Evolutionary conservation across 1,140 invertebrate genomes (phyloP).

Genomic region (Ladona fulva): DNA sequence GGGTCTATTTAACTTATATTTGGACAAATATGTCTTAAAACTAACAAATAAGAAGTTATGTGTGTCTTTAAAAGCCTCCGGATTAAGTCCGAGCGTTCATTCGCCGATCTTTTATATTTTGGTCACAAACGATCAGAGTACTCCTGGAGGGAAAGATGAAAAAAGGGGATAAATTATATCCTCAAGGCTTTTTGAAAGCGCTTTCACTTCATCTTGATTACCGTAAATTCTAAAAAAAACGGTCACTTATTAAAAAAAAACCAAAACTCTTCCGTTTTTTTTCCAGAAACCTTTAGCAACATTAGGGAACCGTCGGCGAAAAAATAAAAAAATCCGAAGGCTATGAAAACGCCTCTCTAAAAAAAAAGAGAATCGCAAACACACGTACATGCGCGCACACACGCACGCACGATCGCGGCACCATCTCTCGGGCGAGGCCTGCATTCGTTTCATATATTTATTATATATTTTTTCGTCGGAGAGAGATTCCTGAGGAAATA

Average conservation of each 20-base stretch:
- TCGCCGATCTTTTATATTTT: too few relatives aligned
- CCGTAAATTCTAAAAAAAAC: constrained; percentile 2
- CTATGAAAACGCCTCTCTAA: background rate
- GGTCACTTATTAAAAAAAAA: background rate
- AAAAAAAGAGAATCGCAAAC: background rate
- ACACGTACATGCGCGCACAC: background rate
- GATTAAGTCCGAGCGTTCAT: too few relatives aligned
- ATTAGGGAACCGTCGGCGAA: background rate
- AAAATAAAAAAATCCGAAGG: background rate
- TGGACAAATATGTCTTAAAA: too few relatives aligned
- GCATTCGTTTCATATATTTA: background rate
- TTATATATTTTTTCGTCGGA: background rate
- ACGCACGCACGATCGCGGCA: background rate
- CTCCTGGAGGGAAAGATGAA: background rate
- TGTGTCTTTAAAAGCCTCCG: too few relatives aligned
- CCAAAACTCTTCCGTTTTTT: background rate
- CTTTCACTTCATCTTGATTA: background rate
- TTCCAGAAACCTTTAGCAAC: background rate
- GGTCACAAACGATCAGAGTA: too few relatives aligned
- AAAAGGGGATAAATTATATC: background rate
- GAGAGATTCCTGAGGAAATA: background rate
- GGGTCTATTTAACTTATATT: too few relatives aligned
- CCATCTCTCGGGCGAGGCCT: background rate
- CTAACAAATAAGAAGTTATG: too few relatives aligned
- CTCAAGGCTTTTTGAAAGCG: background rate